Evolutionary conservation across 2,797 vertebrate genomes (phyloP), one percentile per base, ranked within the genome.

Genomic region (Sebastiscus tertius): DNA sequence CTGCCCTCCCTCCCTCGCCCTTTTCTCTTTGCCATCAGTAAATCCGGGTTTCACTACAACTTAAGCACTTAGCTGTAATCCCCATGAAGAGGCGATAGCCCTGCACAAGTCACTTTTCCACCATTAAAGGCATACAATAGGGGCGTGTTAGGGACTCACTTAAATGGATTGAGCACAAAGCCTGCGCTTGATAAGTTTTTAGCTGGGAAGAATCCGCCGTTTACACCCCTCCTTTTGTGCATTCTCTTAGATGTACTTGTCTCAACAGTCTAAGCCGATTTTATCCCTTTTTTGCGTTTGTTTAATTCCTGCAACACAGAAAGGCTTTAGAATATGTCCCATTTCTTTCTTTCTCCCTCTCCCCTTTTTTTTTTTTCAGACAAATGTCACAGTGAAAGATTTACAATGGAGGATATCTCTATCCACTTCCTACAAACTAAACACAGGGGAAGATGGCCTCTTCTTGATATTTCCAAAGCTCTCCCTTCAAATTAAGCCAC

Each of bases 21-120:
- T 86, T 89, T 82, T 90, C 92, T 94, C 92, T 93, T 93, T 94
- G 93, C 91, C 91, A 91, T 94, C 94, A 93, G 91, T 90, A 95
- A 95, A 94, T 95, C 94, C 93, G 89, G 93, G 93, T 94, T 94
- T 94, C 92, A 89, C 92, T 92, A 92, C 94, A 95, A 95, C 88
- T 95, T 94, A 95, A 95, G 94, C 93, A 95, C 94, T 95, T 92
- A 93, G 91, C 91, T 80, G 84, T 95, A 95, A 95, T 95, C 94
- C 94, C 93, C 90, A 90, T 93, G 94, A 94, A 95, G 93, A 94
- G 94, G 89, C 92, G 84, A 93, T 94, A 93, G 92, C 93, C 89
- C 91, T 65, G 92, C 91, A 89, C 93, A 94, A 94, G 95, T 95
- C 93, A 93, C 93, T 95, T 93, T 94, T 92, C 83, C 29, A 88